Conservation (phyloP, 1,140 invertebrate species). For the Doryteuthis pealeii region DNA sequence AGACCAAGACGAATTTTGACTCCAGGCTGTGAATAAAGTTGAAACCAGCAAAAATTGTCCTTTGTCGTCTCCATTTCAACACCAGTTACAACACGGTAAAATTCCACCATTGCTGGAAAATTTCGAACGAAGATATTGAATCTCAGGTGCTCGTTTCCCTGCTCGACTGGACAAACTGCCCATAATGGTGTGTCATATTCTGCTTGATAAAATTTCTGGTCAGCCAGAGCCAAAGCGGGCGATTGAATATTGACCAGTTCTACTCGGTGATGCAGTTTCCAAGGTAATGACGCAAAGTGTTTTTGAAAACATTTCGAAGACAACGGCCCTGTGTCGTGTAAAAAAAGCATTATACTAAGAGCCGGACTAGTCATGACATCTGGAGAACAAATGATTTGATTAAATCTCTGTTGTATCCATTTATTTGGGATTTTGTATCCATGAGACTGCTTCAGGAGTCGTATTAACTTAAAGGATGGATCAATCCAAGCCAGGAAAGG, state of each 20-base stretch:
- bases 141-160: constrained; percentile 30
- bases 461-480: background rate
- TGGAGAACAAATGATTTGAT: background rate
- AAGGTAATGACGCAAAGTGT: constrained; percentile 28
- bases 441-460: background rate
- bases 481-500: background rate
- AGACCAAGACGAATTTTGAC: constrained; percentile 35
- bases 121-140: constrained; percentile 35
- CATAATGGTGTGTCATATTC: constrained; percentile 36
- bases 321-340: constrained; percentile 30
- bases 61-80: constrained; percentile 42
- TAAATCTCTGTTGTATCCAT: background rate
- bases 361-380: constrained; percentile 21
- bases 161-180: constrained; percentile 29
- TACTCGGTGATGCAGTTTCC: constrained; percentile 44
- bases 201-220: constrained; percentile 40
- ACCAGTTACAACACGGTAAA: constrained; percentile 41
- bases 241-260: constrained; percentile 30
- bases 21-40: constrained; percentile 27
- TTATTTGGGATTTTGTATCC: background rate
- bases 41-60: constrained; percentile 41
- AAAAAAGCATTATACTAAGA: constrained; percentile 37
- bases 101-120: constrained; percentile 43
- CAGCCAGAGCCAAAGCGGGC: constrained; percentile 24
- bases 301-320: constrained; percentile 18